Base-by-base conservation (phyloP, 1,140 invertebrate species). In the Phocides pigmalion region DNA sequence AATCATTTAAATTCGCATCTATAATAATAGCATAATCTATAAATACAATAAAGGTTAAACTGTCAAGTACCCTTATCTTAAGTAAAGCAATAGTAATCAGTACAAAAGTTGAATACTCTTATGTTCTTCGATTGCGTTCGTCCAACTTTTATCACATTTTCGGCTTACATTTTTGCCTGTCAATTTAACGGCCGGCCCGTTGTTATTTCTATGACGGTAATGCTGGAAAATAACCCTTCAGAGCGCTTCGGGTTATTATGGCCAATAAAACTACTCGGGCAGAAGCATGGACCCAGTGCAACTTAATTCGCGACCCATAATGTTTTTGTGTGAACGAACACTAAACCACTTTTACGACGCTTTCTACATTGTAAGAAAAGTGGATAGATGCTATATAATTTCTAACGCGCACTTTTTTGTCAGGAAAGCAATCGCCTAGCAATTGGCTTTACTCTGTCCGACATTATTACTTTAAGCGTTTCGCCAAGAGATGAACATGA, bases 241-340 rank as follows among this genome's bases (percentile, higher is more conserved):
- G 54, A 44, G 19, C 41, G 20, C 49, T 6, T 22, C 22, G 50
- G 50, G 56, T 61, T 44, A 28, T 58, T 58, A 66, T 28, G 56
- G 56, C 46, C 64, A 66, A 54, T 66, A 62, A 66, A 66, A 66
- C 64, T 51, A 44, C 16, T 54, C 56, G 35, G 44, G 41, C 35
- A 66, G 64, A 54, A 62, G 22, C 58, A 54, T 51, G 49, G 64
- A 41, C 53, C 50, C 44, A 66, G 64, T 66, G 51, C 56, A 66
- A 51, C 49, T 62, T 64, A 56, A 47, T 51, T 64, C 62, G 53
- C 46, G 39, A 37, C 15, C 41, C 54, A 46, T 51, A 51, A 51
- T 58, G 54, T 58, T 58, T 44, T 44, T 46, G 39, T 32, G 41
- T 15, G 25, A 46, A 12, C 22, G 25, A 32, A 14, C 54, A 46